These are phyloP conservation scores for Syritta pipiens DNA, from an alignment of 2,888 invertebrate genomes.

Conservation along the genomic window DNA sequence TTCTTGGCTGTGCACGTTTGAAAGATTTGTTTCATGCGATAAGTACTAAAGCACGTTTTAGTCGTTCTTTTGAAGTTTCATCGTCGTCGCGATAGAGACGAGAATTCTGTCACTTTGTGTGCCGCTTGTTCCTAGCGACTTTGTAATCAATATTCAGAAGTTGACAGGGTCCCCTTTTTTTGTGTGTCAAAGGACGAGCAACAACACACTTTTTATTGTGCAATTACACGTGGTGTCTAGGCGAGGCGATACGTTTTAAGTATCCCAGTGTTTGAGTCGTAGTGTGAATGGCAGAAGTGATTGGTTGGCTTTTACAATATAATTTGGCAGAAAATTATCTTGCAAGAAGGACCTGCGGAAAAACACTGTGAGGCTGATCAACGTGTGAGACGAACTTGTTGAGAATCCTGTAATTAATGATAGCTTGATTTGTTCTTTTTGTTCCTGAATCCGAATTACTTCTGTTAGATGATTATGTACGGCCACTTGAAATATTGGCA, in stretches of 20 bases:
- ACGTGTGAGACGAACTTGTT: too few species aligned
- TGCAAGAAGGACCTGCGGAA: too few species aligned
- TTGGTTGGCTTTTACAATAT: not conserved
- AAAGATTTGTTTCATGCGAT: conserved; percentile 56
- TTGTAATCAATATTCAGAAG: conserved; percentile 40
- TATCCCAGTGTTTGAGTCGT: not conserved
- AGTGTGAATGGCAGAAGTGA: not conserved
- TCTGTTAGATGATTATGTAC: too few species aligned
- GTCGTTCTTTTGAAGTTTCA: conserved; percentile 59
- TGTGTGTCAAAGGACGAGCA: too few species aligned
- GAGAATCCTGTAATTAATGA: too few species aligned
- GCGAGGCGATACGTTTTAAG: conserved; percentile 4
- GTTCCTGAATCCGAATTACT: too few species aligned
- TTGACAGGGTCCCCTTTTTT: not conserved
- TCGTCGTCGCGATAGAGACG: too few species aligned
- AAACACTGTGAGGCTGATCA: too few species aligned
- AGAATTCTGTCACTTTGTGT: conserved; percentile 21
- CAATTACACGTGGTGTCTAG: conserved; percentile 16
- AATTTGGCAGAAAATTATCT: too few species aligned
- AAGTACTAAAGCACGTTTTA: conserved; percentile 55
- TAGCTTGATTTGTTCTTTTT: too few species aligned
- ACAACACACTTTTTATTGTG: conserved; percentile 36
- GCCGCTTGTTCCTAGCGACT: conserved; percentile 16
- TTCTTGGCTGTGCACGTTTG: conserved; percentile 41
- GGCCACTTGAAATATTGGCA: too few species aligned